Conservation (phyloP, 1,140 invertebrate genomes). For the Diabrotica undecimpunctata region DNA sequence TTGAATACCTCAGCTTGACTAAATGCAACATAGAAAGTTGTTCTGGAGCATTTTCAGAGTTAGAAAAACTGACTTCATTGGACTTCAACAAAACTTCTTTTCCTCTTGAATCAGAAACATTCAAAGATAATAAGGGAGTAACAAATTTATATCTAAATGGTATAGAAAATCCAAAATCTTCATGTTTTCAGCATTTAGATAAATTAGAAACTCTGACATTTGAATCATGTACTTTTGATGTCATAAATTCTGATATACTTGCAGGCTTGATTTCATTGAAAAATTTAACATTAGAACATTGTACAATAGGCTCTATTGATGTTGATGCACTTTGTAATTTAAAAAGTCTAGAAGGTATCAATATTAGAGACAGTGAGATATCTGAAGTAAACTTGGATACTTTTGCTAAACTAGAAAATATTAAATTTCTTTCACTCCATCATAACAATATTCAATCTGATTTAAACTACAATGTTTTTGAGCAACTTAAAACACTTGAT, state of each 20-base stretch:
- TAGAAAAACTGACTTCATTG: constrained; percentile 6
- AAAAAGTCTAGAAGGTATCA: neutral
- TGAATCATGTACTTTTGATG: neutral
- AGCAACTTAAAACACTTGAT: constrained; percentile 4
- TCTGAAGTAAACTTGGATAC: neutral
- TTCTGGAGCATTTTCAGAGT: constrained; percentile 1
- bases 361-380: constrained; percentile 11
- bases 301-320: neutral
- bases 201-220: constrained; percentile 4
- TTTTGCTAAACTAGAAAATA: neutral
- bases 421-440: constrained; percentile 5
- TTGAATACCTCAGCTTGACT: constrained; percentile 5
- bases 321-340: neutral
- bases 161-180: neutral
- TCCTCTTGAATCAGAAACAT: constrained; percentile 1
- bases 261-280: neutral
- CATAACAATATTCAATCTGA: constrained; percentile 7
- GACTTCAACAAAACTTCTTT: constrained; percentile 4
- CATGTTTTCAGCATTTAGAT: neutral
- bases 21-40: constrained; percentile 5
- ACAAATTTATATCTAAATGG: neutral
- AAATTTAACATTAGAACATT: constrained; percentile 4
- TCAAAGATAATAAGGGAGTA: constrained; percentile 7
- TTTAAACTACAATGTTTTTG: neutral
- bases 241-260: constrained; percentile 4